Percentiles rank a stretch among this genome's conserved stretches.
Conservation (phyloP, 2,113 vertebrate genomes). For the Pseudorasbora parva region DNA sequence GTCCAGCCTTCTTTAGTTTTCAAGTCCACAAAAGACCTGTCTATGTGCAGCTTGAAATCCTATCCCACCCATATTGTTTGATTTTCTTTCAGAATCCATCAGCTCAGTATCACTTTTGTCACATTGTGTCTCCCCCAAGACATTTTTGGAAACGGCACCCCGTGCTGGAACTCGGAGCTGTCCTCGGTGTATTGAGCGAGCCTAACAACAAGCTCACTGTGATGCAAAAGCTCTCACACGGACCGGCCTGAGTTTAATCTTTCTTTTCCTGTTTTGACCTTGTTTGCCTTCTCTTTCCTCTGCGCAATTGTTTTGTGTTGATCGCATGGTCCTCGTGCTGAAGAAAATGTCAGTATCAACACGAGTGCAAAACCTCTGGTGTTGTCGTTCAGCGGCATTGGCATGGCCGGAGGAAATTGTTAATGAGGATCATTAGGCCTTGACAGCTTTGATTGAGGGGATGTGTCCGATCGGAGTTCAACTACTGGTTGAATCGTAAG, state of each 20-base stretch:
- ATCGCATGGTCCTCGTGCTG: background rate
- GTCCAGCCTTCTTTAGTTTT: constrained; percentile 42
- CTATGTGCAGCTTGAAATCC: constrained; percentile 62
- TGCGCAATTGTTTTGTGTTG: background rate
- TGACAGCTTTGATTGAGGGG: constrained; percentile 75
- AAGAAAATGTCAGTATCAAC: background rate
- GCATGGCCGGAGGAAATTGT: constrained; percentile 65
- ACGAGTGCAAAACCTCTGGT: background rate
- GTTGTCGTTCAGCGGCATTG: constrained; percentile 58
- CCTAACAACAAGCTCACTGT: constrained; percentile 54
- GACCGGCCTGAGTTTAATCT: background rate
- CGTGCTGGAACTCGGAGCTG: constrained; percentile 31
- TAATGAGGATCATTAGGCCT: constrained; percentile 73
- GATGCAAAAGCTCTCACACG: constrained; percentile 21
- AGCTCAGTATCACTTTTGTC: constrained; percentile 64
- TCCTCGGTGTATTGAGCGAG: constrained; percentile 32
- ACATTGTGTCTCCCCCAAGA: constrained; percentile 56
- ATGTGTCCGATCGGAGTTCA: constrained; percentile 66
- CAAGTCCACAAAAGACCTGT: constrained; percentile 58
- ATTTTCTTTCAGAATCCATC: constrained; percentile 62
- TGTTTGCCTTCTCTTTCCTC: background rate
- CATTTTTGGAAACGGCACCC: constrained; percentile 44
- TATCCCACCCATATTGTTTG: constrained; percentile 62
- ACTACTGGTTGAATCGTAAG: constrained; percentile 60
- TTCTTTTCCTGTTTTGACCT: constrained; percentile 5